phyloP scores from a whole-genome alignment of 2,113 vertebrate species.

The Scophthalmus maximus region DNA sequence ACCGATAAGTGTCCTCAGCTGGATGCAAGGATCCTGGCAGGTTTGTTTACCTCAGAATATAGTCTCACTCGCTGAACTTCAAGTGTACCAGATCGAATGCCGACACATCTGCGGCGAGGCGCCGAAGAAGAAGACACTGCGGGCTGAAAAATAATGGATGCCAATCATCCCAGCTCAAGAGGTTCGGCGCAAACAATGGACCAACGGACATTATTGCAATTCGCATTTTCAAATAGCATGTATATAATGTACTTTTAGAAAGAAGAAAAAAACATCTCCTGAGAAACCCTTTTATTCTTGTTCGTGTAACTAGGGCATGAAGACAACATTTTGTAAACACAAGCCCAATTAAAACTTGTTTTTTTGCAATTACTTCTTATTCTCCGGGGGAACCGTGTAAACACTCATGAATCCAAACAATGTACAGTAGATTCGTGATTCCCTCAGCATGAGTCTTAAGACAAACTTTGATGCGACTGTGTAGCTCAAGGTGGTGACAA shows the following conservation, averaged over 20 bases:
- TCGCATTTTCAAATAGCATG: not conserved
- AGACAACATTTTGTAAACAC: constrained; percentile 66
- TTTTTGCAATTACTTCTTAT: constrained; percentile 53
- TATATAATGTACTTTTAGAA: constrained; percentile 16
- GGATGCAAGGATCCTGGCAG: constrained; percentile 41
- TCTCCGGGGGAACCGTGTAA: constrained; percentile 32
- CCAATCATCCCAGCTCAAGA: constrained; percentile 47
- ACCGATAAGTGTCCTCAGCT: constrained; percentile 53
- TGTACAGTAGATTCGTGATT: not conserved
- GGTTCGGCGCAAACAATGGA: not conserved
- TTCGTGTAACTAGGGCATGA: constrained; percentile 43
- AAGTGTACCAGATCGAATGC: constrained; percentile 68
- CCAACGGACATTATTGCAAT: not conserved
- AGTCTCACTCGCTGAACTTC: constrained; percentile 56
- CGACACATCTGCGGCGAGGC: constrained; percentile 23
- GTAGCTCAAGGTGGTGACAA: constrained; percentile 7
- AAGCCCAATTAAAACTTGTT: constrained; percentile 64
- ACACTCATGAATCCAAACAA: constrained; percentile 29
- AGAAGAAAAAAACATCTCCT: constrained; percentile 2
- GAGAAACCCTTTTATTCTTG: constrained; percentile 23
- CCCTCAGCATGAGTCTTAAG: not conserved
- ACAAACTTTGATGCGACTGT: not conserved
- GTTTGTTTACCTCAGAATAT: constrained; percentile 70
- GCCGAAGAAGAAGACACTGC: constrained; percentile 14
- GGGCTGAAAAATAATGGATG: constrained; percentile 47